Conservation (phyloP, 1,140 invertebrate genomes). For the Hydropsyche tenuis region DNA sequence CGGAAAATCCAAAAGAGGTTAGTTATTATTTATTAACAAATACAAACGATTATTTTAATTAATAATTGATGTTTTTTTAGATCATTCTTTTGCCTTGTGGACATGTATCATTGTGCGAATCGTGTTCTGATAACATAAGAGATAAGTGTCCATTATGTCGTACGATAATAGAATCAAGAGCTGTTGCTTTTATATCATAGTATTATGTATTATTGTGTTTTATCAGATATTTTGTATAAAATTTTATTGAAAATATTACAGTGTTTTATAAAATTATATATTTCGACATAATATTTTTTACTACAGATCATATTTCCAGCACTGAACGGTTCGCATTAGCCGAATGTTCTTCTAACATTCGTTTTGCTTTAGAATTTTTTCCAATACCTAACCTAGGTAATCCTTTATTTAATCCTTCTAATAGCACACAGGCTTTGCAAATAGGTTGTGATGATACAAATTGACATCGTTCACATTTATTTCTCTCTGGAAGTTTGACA, state of each 20-base stretch:
- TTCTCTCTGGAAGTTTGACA: conserved; percentile 81
- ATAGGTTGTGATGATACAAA: conserved; percentile 96
- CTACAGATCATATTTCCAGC: no score
- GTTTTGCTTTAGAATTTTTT: conserved; percentile 81
- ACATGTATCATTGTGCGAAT: conserved; percentile 83
- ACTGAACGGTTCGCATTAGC: background rate
- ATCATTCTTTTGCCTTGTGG: conserved; percentile 83
- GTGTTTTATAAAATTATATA: no score
- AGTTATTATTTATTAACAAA: conserved; percentile 20
- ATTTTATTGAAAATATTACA: no score
- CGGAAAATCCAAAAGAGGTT: conserved; percentile 76
- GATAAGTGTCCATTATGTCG: conserved; percentile 77
- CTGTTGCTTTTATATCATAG: conserved; percentile 74
- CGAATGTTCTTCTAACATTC: conserved; percentile 58
- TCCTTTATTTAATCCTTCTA: conserved; percentile 95
- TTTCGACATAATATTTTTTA: no score
- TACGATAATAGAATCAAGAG: conserved; percentile 67
- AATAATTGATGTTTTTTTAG: conserved; percentile 56
- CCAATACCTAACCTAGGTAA: conserved; percentile 86
- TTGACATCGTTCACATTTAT: conserved; percentile 85
- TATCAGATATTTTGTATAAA: no score
- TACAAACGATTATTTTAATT: no score
- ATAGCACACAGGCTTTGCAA: conserved; percentile 95
- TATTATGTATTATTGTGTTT: conserved; percentile 19
- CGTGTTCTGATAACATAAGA: conserved; percentile 75